phyloP scores from a whole-genome alignment of 2,888 invertebrate genomes.

The Fissipunctia ypsillon region DNA sequence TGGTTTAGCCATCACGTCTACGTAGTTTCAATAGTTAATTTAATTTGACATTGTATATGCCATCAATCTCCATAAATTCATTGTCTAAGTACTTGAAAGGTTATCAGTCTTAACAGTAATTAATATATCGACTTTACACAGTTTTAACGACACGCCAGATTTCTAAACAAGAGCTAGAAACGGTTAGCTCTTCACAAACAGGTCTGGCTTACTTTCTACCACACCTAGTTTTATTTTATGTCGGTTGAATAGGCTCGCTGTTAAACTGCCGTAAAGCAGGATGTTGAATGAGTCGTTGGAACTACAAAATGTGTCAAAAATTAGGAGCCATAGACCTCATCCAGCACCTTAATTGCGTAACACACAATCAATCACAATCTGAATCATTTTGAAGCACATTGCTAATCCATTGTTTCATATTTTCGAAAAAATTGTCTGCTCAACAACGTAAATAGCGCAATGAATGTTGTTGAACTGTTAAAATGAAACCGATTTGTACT shows the following conservation, averaged over 20 bases:
- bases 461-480: no score
- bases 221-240: conserved; percentile 51
- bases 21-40: no score
- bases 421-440: no score
- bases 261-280: conserved; percentile 6
- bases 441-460: no score
- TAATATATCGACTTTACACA: conserved; percentile 19
- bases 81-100: background rate
- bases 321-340: background rate
- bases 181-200: conserved; percentile 57
- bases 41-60: no score
- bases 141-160: conserved; percentile 33
- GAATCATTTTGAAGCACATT: no score
- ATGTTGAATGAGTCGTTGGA: conserved; percentile 12
- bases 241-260: conserved; percentile 16
- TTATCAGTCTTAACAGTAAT: conserved; percentile 17
- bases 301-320: background rate
- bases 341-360: no score
- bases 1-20: no score
- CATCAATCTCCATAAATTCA: no score
- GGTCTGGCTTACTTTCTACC: conserved; percentile 57
- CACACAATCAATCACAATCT: no score
- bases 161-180: conserved; percentile 56
- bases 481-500: no score
- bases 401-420: no score